phyloP scores from a whole-genome alignment of 2,113 vertebrate genomes.

The Vimba vimba region DNA sequence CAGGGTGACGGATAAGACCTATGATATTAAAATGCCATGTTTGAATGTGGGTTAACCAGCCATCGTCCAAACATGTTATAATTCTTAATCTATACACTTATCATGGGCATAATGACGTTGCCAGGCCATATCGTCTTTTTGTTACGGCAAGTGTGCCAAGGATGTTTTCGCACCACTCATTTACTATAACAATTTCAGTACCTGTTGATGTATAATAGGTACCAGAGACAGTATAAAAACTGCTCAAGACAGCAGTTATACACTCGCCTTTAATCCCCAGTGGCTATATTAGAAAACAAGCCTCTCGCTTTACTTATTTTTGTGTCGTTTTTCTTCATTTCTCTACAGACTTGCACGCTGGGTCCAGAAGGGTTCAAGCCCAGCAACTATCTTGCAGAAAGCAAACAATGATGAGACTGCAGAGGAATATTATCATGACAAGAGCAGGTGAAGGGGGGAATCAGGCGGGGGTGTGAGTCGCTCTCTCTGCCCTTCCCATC shows the following conservation, averaged over 20 bases:
- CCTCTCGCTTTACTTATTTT: neutral
- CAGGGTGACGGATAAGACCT: conserved; percentile 14
- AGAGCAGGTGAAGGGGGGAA: neutral
- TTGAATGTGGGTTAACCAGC: conserved; percentile 50
- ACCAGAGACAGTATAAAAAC: neutral
- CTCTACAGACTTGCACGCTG: neutral
- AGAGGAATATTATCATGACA: neutral
- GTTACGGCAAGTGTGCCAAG: neutral
- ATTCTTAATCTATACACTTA: conserved; percentile 40
- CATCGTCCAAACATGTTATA: conserved; percentile 45
- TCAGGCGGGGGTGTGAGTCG: neutral
- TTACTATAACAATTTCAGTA: neutral
- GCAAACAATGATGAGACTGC: neutral
- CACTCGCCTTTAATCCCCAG: neutral
- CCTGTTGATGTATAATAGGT: neutral
- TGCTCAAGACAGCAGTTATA: neutral
- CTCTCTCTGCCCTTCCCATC: neutral
- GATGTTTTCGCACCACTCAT: neutral
- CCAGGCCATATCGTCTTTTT: neutral
- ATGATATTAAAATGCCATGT: conserved; percentile 14
- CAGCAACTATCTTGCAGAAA: neutral
- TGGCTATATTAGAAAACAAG: neutral
- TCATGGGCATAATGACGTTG: conserved; percentile 26
- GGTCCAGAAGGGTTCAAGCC: neutral
- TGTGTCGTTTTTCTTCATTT: neutral